Percentiles rank a stretch among this genome's conserved stretches.
Evolutionary conservation across 2,113 vertebrate genomes (phyloP).

Genomic region (Cyphomyrus discorhynchus): DNA sequence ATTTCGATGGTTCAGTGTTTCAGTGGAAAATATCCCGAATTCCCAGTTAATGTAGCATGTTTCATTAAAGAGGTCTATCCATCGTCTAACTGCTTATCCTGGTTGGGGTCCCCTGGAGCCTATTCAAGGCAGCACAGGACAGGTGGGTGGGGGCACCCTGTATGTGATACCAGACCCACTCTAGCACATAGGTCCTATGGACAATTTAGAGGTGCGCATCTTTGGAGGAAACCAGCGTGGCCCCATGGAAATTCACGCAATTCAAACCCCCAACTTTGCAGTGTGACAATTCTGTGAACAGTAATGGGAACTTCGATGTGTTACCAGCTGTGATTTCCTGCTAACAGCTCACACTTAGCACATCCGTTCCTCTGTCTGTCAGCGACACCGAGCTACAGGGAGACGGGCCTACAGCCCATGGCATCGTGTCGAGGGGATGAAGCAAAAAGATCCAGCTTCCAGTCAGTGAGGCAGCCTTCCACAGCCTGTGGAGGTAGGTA

Average conservation of each 20-base stretch:
- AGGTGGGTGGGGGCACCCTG: background rate
- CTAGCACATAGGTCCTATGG: background rate
- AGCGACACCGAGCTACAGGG: background rate
- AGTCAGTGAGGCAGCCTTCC: background rate
- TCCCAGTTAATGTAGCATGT: background rate
- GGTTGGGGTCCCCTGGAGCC: background rate
- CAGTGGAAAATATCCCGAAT: background rate
- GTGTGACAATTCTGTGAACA: background rate
- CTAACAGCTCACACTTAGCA: background rate
- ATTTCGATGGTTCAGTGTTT: background rate
- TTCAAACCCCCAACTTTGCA: background rate
- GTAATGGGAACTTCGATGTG: background rate
- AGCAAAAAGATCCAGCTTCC: background rate
- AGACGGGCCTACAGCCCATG: background rate
- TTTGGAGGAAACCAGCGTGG: background rate
- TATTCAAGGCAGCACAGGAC: background rate
- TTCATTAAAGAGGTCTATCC: background rate
- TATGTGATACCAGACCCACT: background rate
- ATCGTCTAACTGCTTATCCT: background rate
- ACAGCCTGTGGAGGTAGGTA: background rate
- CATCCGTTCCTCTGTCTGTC: background rate
- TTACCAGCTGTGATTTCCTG: background rate
- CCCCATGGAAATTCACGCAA: background rate
- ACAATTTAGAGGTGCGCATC: background rate
- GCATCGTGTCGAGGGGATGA: background rate